These are phyloP conservation scores for Procavia capensis DNA, from an alignment of 2,113 vertebrate genomes.

Conservation along the genomic window DNA sequence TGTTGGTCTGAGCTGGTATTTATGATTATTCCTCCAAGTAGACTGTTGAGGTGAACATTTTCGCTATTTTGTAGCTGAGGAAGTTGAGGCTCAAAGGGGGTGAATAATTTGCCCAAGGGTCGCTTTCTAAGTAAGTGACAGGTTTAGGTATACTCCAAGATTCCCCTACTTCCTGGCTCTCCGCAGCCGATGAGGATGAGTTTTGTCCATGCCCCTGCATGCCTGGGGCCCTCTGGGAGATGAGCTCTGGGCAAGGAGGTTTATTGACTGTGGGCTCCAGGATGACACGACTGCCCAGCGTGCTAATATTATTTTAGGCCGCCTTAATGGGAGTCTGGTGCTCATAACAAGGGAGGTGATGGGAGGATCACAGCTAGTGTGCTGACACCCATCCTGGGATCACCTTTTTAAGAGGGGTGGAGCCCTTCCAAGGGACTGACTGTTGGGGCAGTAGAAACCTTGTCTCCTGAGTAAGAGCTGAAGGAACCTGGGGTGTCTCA, in stretches of 20 bases:
- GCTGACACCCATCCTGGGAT: background rate
- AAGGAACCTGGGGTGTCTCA: background rate
- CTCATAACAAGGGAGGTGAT: background rate
- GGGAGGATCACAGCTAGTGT: background rate
- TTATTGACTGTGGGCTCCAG: background rate
- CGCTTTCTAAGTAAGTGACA: background rate
- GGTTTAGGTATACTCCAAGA: background rate
- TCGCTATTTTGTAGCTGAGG: background rate
- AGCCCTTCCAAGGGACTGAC: background rate
- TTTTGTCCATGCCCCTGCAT: background rate
- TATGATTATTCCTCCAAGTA: background rate
- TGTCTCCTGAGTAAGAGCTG: background rate
- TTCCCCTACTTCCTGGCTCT: background rate
- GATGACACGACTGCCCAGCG: background rate
- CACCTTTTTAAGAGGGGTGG: background rate
- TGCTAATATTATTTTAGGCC: background rate
- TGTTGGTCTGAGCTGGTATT: background rate
- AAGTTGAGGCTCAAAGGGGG: constrained; percentile 8
- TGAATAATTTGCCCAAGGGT: background rate
- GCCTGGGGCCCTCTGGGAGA: background rate
- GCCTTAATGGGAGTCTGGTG: background rate
- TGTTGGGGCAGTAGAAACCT: background rate
- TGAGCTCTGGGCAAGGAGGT: background rate
- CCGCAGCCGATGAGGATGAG: background rate
- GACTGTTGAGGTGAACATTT: background rate